Conservation (phyloP, 2,797 vertebrate species). For the Distichodus sexfasciatus region DNA sequence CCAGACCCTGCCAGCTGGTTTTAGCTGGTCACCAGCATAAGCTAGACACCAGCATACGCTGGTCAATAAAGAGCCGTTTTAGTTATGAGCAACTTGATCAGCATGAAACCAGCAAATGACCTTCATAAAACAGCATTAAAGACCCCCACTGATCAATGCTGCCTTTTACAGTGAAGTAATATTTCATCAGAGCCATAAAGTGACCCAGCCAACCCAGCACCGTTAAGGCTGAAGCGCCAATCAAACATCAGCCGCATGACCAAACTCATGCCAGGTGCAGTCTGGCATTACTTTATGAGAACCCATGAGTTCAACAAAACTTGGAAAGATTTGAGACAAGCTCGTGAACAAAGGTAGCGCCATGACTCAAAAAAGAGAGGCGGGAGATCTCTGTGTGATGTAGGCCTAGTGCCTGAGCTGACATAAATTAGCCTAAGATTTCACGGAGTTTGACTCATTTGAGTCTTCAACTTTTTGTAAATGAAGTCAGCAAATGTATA, state of each 20-base stretch:
- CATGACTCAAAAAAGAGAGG: constrained; percentile 18
- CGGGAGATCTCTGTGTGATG: constrained; percentile 5
- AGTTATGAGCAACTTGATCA: too few species aligned
- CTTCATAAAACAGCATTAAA: too few species aligned
- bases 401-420: neutral
- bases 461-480: neutral
- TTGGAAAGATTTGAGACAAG: neutral
- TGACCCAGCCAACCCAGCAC: neutral
- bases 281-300: too few species aligned
- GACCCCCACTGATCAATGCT: too few species aligned
- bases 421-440: constrained; percentile 19
- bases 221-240: constrained; percentile 2
- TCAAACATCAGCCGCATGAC: neutral
- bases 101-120: too few species aligned
- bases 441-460: constrained; percentile 22
- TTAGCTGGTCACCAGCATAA: too few species aligned
- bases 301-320: neutral
- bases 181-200: neutral
- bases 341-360: constrained; percentile 18
- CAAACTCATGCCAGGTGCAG: constrained; percentile 4
- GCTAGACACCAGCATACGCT: too few species aligned
- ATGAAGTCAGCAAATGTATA: neutral
- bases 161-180: neutral
- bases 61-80: too few species aligned
- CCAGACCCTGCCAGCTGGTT: too few species aligned